Base-by-base conservation (phyloP, 2,113 vertebrate species). In the Lophura nycthemera region DNA sequence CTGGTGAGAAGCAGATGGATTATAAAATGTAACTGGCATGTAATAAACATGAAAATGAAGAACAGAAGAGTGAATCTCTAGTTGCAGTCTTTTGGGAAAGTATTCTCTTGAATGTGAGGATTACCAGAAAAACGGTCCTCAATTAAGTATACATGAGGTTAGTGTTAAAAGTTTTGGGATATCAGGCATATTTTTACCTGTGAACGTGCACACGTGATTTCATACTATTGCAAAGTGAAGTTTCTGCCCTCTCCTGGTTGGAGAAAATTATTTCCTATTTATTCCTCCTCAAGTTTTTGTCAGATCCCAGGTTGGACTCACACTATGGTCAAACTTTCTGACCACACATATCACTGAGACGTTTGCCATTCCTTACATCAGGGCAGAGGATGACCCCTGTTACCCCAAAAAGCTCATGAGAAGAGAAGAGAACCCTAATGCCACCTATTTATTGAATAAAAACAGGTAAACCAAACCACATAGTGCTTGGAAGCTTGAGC, bases 1-100 rank as follows among this genome's bases (percentile, higher is more conserved):
- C 78, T 93, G 74, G 86, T 89, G 45, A 76, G 86, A 96, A 92
- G 71, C 74, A 96, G 86, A 93, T 92, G 91, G 81, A 63, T 92
- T 93, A 93, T 90, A 92, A 94, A 92, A 66, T 24, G 71, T 83
- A 92, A 8, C 67, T 92, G 95, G 71, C 89, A 94, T 21, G 0
- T 63, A 91, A 86, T 25, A 66, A 10, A 90, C 77, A 70, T 88
- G 80, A 92, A 93, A 96, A 95, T 86, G 69, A 90, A 93, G 89
- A 96, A 63, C 92, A 95, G 89, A 70, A 87, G 66, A 81, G 84
- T 38, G 36, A 40, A 84, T 75, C 59, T 67, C 83, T 92, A 57
- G 32, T 85, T 96, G 32, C 69, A 86, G 77, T 17, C 71, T 88
- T 93, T 90, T 83, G 87, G 63, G 30, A 72, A 86, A 89, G 12